phyloP scores from a whole-genome alignment of 2,797 vertebrate species.

The Crax fasciolata region DNA sequence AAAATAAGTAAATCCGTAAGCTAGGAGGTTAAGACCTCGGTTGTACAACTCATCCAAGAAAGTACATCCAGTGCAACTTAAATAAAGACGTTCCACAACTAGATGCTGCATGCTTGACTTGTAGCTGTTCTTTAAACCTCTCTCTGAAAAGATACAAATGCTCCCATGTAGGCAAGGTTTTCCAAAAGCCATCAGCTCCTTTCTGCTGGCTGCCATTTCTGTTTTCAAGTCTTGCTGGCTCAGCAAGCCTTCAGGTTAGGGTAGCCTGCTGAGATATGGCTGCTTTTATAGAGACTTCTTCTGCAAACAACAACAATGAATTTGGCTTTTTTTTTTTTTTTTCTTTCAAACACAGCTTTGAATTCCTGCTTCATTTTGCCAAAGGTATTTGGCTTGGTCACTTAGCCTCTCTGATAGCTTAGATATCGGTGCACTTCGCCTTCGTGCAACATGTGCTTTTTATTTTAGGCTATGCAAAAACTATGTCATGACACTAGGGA shows the following conservation, averaged over 20 bases:
- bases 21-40: neutral
- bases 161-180: conserved; percentile 49
- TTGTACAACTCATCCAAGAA: conserved; percentile 49
- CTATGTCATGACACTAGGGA: neutral
- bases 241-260: conserved; percentile 44
- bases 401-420: conserved; percentile 32
- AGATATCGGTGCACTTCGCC: neutral
- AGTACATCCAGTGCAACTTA: neutral
- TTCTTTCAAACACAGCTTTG: neutral
- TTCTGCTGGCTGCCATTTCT: neutral
- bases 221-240: conserved; percentile 23
- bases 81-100: conserved; percentile 23
- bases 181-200: conserved; percentile 45
- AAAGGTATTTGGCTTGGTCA: conserved; percentile 68
- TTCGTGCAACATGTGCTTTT: conserved; percentile 57
- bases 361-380: conserved; percentile 62
- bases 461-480: conserved; percentile 59
- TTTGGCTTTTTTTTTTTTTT: neutral
- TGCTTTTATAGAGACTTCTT: conserved; percentile 11
- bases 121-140: neutral
- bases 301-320: neutral
- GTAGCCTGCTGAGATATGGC: conserved; percentile 1
- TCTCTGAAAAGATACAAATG: conserved; percentile 49
- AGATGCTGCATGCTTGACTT: conserved; percentile 49
- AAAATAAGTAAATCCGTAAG: neutral